These are phyloP conservation scores for Ginglymostoma cirratum DNA, from an alignment of 2,113 vertebrate species.

Conservation along the genomic window DNA sequence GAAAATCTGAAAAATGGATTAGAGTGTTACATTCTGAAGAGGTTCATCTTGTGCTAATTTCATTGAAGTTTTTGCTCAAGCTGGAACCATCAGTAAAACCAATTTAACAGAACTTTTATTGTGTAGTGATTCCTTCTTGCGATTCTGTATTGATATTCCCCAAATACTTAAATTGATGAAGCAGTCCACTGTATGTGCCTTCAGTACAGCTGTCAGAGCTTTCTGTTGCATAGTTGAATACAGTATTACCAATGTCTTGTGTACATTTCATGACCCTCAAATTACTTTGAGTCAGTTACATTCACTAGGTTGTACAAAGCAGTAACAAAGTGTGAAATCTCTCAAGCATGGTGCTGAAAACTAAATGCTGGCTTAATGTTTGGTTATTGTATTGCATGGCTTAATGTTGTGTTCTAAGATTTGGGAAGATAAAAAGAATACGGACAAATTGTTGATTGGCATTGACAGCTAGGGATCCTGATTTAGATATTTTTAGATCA, in stretches of 20 bases:
- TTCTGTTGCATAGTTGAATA: not conserved
- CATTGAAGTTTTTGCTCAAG: not conserved
- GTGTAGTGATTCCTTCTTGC: not conserved
- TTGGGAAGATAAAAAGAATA: not conserved
- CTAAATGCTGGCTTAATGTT: not conserved
- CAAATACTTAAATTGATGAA: not conserved
- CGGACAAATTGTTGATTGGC: not conserved
- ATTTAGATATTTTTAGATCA: no score
- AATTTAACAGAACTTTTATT: not conserved
- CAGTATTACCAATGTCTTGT: not conserved
- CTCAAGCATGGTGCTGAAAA: not conserved
- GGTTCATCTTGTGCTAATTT: not conserved
- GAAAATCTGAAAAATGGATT: slow-evolving; percentile 5
- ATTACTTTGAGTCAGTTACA: not conserved
- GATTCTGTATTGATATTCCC: not conserved
- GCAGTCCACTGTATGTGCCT: not conserved
- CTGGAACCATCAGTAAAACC: not conserved
- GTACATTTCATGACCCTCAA: not conserved
- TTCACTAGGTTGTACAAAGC: not conserved
- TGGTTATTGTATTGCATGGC: not conserved
- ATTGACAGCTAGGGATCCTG: not conserved
- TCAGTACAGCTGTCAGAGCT: not conserved
- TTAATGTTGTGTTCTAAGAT: not conserved
- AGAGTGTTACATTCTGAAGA: not conserved
- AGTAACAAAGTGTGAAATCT: not conserved